phyloP scores from a whole-genome alignment of 2,797 vertebrate species.

The Carapus acus region DNA sequence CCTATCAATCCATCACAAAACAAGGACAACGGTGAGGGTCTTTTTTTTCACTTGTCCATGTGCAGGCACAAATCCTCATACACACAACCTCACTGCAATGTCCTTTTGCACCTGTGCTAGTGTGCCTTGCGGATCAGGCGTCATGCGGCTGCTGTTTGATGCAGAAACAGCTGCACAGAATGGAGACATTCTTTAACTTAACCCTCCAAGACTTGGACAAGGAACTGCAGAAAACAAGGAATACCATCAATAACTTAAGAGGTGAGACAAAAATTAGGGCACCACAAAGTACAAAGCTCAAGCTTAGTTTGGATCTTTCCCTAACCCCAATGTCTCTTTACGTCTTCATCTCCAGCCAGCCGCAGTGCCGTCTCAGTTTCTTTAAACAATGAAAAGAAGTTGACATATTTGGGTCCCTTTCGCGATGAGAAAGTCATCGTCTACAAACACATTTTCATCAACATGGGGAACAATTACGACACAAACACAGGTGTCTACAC shows the following conservation, averaged over 20 bases:
- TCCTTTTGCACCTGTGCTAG: conserved; percentile 24
- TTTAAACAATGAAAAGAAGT: conserved; percentile 30
- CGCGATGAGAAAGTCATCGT: conserved; percentile 20
- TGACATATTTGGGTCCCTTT: conserved; percentile 37
- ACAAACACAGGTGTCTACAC: conserved; percentile 38
- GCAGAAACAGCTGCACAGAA: conserved; percentile 44
- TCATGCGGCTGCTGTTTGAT: conserved; percentile 61
- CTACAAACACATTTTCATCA: conserved; percentile 51
- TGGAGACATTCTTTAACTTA: conserved; percentile 53
- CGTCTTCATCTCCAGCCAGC: conserved; percentile 38
- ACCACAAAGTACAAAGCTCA: background rate
- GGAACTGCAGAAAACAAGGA: conserved; percentile 24
- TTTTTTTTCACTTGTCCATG: background rate
- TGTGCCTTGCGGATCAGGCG: conserved; percentile 40
- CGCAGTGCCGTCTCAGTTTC: conserved; percentile 63
- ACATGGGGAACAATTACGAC: conserved; percentile 46
- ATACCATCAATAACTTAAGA: conserved; percentile 34
- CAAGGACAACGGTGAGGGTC: conserved; percentile 35
- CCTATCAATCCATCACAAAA: too few species aligned
- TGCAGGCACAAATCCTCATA: background rate
- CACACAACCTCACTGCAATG: background rate
- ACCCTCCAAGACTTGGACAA: conserved; percentile 34
- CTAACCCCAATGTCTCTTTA: conserved; percentile 3
- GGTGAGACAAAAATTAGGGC: conserved; percentile 32
- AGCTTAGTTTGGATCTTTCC: background rate